These are phyloP conservation scores for Uria lomvia DNA, from an alignment of 2,113 vertebrate genomes.

Conservation along the genomic window DNA sequence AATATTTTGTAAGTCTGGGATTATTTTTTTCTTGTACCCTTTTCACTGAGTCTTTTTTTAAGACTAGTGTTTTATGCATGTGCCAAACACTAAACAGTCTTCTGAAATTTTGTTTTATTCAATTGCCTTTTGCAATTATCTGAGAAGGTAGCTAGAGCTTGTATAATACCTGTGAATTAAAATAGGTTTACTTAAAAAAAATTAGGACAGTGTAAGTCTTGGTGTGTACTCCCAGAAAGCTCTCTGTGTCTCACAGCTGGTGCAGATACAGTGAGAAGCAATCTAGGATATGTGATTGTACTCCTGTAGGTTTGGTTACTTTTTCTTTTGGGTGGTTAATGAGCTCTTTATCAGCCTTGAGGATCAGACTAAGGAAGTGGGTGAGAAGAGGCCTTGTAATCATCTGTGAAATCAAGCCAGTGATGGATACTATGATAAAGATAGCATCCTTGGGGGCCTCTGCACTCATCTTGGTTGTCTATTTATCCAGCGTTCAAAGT, in stretches of 20 bases:
- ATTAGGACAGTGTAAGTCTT: not conserved
- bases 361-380: not conserved
- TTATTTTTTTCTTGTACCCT: not conserved
- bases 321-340: not conserved
- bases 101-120: not conserved
- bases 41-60: not conserved
- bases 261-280: not conserved
- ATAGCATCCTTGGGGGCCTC: not conserved
- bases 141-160: not conserved
- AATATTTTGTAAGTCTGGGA: not conserved
- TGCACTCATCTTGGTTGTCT: not conserved
- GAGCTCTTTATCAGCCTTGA: not conserved
- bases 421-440: not conserved
- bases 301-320: not conserved
- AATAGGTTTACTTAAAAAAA: not conserved
- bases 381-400: not conserved
- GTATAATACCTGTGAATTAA: not conserved
- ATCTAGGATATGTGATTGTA: not conserved
- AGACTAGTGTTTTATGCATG: not conserved
- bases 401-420: not conserved
- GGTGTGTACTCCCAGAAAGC: accelerated
- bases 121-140: not conserved
- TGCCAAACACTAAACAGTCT: not conserved
- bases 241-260: not conserved
- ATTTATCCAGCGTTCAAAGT: not conserved